Percentiles rank a stretch among this genome's conserved stretches.
Evolutionary conservation across 2,113 vertebrate genomes (phyloP).

Genomic region (Thunnus thynnus): DNA sequence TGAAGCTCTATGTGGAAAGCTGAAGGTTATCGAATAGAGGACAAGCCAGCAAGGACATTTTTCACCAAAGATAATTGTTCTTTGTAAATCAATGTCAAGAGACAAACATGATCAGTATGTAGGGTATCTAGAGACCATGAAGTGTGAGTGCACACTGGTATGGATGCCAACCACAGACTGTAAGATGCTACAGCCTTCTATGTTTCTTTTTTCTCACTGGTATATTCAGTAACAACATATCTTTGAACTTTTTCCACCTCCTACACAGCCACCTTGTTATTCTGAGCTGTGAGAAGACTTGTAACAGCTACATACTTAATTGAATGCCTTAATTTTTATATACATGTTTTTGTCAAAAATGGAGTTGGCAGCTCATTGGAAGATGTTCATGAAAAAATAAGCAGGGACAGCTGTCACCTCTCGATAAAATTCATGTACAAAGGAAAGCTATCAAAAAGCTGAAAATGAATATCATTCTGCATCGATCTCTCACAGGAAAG

Average conservation of each 20-base stretch:
- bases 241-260: not conserved
- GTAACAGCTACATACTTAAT: not conserved
- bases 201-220: not conserved
- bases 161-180: not conserved
- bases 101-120: constrained; percentile 3
- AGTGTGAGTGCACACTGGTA: not conserved
- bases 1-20: constrained; percentile 26
- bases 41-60: constrained; percentile 43
- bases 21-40: constrained; percentile 51
- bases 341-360: not conserved
- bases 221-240: not conserved
- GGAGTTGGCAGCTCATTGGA: not conserved
- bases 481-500: not conserved
- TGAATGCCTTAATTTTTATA: not conserved
- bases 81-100: constrained; percentile 48
- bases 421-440: not conserved
- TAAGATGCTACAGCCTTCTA: not conserved
- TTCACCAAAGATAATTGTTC: constrained; percentile 39
- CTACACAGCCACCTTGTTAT: constrained; percentile 35
- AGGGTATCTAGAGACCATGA: not conserved
- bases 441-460: not conserved
- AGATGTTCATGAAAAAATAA: not conserved
- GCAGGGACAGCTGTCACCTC: no score
- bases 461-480: not conserved
- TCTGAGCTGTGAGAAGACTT: constrained; percentile 1